Evolutionary conservation across 2,113 vertebrate species (phyloP), one percentile per base, ranked within the genome.

Genomic region (Lucifuga dentata): DNA sequence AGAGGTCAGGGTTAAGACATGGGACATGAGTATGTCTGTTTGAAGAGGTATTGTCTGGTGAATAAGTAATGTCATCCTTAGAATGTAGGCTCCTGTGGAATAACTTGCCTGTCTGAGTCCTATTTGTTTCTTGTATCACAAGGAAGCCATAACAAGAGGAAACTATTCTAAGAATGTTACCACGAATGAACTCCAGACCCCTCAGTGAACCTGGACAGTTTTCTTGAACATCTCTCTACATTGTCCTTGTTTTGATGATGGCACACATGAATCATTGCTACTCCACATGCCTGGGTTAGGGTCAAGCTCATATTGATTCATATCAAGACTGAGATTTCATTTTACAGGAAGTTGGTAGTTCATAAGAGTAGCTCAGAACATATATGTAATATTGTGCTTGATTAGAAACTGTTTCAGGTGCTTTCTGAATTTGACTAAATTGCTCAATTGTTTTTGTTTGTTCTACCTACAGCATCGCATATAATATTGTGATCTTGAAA

Each of bases 121-220:
- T 53, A 12, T 57, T 58, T 53, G 21, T 68, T 58, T 56, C 12
- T 51, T 58, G 29, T 55, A 55, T 68, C 41, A 66, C 19, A 29
- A 69, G 52, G 36, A 66, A 62, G 45, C 33, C n/a, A 36, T 55
- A 80, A 58, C 55, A 53, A 56, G 53, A 65, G 60, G 48, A 60
- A 84, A 38, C 71, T 60, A 78, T 88, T 77, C 57, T 35, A 60
- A 44, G 50, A 87, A 77, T 79, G 59, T 51, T 44, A 52, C 29
- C 45, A 24, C 44, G 60, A 32, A 64, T 51, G 68, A 51, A 74
- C 61, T 82, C 78, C 29, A 70, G 48, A 20, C 45, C 70, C 66
- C 4, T 20, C 17, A n/a, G 49, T 75, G 68, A 63, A 62, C 70
- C 33, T 45, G 40, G 23, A 38, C 48, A 19, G 11, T 68, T 75